Evolutionary conservation across 2,797 vertebrate genomes (phyloP), one percentile per base, ranked within the genome.

Genomic region (Knipowitschia caucasica): DNA sequence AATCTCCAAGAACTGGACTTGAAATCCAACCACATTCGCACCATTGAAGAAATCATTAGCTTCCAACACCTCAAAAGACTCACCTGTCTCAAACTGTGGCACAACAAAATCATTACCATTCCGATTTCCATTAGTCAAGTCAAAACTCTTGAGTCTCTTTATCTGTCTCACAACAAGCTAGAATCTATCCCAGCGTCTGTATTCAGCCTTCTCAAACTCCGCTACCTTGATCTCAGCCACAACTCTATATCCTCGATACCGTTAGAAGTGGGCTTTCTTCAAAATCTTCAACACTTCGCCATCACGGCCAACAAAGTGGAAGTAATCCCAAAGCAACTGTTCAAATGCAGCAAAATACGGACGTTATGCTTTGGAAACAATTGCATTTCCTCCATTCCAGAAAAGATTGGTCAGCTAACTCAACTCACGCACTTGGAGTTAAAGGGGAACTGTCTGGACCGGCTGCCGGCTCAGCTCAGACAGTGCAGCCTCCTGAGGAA

Each of bases 31-130:
- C 94, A 92, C 78, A 98, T 99, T 67, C 94, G 95, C 58, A 98
- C 94, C 71, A 98, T 99, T 23, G 96, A 99, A 83, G 97, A 99
- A 82, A 89, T 99, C 66, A 98, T 99, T 69, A 99, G 97, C 85
- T 99, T 99, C 77, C 97, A 99, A 79, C 96, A 99, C 77, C 91
- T 99, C 43, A 99, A 98, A 87, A 92, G 95, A 77, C 89, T 99
- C 65, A 95, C 92, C 3, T 96, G 93, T 82, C 93, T 99, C 74
- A 99, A 98, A 80, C 87, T 99, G 45, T 99, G 96, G 96, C 94
- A 99, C 88, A 99, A 99, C 77, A 98, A 95, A 83, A 98, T 99
- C 56, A 94, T 94, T 62, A 90, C 82, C 82, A 98, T 99, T 86
- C 96, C 97, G 24, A 64, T 94, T 75, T 94, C 96, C 18, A 97